phyloP scores from a whole-genome alignment of 2,888 invertebrate genomes.

The Polylopha cassiicola region DNA sequence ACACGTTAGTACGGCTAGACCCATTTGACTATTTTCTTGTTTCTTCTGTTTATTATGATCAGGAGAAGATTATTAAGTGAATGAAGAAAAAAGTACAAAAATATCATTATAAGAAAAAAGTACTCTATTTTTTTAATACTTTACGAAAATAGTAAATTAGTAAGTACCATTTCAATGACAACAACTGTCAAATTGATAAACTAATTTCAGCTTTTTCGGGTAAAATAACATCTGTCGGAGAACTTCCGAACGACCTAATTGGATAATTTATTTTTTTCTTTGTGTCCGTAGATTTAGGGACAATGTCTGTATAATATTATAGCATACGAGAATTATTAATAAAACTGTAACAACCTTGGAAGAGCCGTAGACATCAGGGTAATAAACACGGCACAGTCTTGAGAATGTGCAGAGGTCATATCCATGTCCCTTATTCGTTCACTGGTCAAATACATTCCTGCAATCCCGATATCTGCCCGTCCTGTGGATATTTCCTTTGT shows the following conservation, averaged over 20 bases:
- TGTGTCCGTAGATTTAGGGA: no score
- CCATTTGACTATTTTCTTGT: no score
- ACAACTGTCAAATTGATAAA: no score
- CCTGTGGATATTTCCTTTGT: constrained; percentile 71
- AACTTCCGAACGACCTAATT: no score
- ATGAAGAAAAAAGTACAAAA: not conserved
- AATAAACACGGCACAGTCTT: constrained; percentile 87
- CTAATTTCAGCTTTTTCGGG: no score
- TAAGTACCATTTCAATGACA: no score
- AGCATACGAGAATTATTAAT: constrained; percentile 1
- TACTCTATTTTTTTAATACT: not conserved
- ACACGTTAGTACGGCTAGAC: no score
- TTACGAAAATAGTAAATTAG: no score
- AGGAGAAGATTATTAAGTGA: no score
- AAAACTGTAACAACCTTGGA: constrained; percentile 72
- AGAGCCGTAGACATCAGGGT: constrained; percentile 87
- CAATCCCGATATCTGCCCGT: constrained; percentile 81
- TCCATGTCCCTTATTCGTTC: constrained; percentile 75
- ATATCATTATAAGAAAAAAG: not conserved
- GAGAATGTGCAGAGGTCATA: constrained; percentile 80
- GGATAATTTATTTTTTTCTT: no score
- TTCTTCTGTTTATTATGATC: no score
- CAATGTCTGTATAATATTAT: not conserved
- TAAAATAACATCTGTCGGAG: no score
- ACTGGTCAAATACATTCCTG: constrained; percentile 82